Conservation (phyloP, 2,888 invertebrate genomes). For the Agrochola lychnidis region DNA sequence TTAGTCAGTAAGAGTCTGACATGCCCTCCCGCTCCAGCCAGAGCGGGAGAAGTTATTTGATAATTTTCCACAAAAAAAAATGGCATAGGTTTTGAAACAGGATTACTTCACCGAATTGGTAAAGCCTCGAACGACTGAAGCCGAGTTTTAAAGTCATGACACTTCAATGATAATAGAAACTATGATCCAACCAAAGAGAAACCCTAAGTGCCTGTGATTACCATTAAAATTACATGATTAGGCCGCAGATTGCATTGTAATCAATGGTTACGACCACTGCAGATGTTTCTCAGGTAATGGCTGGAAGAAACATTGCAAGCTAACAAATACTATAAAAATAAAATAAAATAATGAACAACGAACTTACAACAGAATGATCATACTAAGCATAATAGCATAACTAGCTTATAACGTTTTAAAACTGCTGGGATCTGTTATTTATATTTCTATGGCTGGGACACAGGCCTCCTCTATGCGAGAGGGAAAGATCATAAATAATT, state of each 20-base stretch:
- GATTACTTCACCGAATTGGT: slow-evolving; percentile 25
- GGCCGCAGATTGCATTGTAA: slow-evolving; percentile 44
- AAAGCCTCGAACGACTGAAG: slow-evolving; percentile 25
- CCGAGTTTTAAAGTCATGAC: slow-evolving; percentile 35
- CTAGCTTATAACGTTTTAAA: too few relatives aligned
- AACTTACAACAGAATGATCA: slow-evolving; percentile 1
- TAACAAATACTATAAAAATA: slow-evolving; percentile 11
- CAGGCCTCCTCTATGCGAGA: neutral
- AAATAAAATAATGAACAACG: slow-evolving; percentile 16
- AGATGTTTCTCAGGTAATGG: slow-evolving; percentile 38
- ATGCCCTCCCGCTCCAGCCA: too few relatives aligned
- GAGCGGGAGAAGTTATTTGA: too few relatives aligned
- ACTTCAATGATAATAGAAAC: slow-evolving; percentile 40
- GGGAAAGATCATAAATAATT: slow-evolving; percentile 18
- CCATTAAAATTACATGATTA: slow-evolving; percentile 56
- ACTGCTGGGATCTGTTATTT: too few relatives aligned
- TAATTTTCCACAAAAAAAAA: too few relatives aligned
- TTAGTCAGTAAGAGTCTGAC: too few relatives aligned
- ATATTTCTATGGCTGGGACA: neutral
- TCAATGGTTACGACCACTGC: slow-evolving; percentile 44
- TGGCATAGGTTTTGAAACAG: neutral
- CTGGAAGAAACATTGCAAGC: slow-evolving; percentile 13
- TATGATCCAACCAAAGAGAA: slow-evolving; percentile 45
- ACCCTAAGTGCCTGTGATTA: slow-evolving; percentile 52
- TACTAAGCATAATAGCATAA: neutral